Conservation (phyloP, 2,113 vertebrate genomes). For the human region GRCh38 chr14:58770001-58770500, state of each 20-base stretch:
- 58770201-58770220: neutral
- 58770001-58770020: constrained; percentile 75
- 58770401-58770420: neutral
- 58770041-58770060: constrained; percentile 62
- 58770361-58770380: neutral
- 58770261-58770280: neutral
- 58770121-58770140: constrained; percentile 43
- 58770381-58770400: neutral
- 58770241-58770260: neutral
- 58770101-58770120: constrained; percentile 58
- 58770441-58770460: constrained; percentile 20
- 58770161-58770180: constrained; percentile 31
- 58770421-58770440: constrained; percentile 24
- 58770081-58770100: constrained; percentile 53
- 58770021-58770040: constrained; percentile 72
- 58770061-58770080: constrained; percentile 59
- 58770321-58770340: neutral
- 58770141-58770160: constrained; percentile 20
- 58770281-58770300: neutral
- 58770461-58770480: constrained; percentile 10
- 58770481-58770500: constrained; percentile 41
- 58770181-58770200: constrained; percentile 46
- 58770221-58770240: neutral
- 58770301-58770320: neutral
- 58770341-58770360: neutral